Conservation (phyloP, 1,140 invertebrate genomes). For the Zaprionus lachaisei region DNA sequence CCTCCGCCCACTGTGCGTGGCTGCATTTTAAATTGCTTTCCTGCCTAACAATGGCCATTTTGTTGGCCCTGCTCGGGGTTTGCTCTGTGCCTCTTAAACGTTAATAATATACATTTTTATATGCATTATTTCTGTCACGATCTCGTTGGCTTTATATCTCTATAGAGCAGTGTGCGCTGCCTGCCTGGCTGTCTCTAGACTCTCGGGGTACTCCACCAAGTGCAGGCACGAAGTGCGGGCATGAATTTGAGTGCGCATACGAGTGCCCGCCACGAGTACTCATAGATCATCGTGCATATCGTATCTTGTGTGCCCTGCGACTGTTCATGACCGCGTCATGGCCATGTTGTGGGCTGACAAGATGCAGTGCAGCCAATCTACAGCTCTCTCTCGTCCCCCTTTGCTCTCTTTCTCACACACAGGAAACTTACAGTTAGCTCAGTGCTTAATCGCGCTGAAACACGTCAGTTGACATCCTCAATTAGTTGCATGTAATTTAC, state of each 20-base stretch:
- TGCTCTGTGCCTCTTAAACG: conserved; percentile 52
- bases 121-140: conserved; percentile 83
- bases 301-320: conserved; percentile 28
- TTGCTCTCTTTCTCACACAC: too few relatives aligned
- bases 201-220: conserved; percentile 16
- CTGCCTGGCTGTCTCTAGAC: not conserved
- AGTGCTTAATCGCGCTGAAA: conserved; percentile 66
- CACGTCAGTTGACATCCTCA: conserved; percentile 80
- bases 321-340: conserved; percentile 50
- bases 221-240: not conserved
- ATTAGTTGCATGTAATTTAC: conserved; percentile 78
- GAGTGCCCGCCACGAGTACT: conserved; percentile 5
- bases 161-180: conserved; percentile 51
- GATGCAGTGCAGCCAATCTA: conserved; percentile 2
- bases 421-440: not conserved
- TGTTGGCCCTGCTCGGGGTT: conserved; percentile 40
- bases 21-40: conserved; percentile 59
- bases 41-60: conserved; percentile 58
- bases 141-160: conserved; percentile 80
- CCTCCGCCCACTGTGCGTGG: conserved; percentile 38
- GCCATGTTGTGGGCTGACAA: conserved; percentile 31
- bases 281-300: conserved; percentile 47
- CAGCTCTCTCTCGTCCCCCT: not conserved
- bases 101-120: conserved; percentile 81
- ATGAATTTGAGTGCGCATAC: conserved; percentile 14